Percentiles rank a stretch among this genome's conserved stretches.
Conservation (phyloP, 2,797 vertebrate genomes). For the Pelochelys cantorii region DNA sequence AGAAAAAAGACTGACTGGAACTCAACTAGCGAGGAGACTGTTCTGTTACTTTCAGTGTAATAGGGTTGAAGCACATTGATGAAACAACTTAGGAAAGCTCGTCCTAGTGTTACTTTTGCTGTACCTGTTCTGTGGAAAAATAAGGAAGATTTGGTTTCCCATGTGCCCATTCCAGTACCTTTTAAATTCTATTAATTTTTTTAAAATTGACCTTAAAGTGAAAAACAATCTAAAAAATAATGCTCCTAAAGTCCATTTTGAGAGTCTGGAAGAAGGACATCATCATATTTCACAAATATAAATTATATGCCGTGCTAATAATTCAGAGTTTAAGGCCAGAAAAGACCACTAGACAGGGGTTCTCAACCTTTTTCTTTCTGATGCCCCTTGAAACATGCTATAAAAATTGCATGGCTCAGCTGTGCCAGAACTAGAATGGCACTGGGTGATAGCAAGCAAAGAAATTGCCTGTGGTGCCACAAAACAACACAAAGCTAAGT, state of each 20-base stretch:
- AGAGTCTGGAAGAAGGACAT: not conserved
- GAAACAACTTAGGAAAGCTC: no score
- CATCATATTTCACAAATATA: not conserved
- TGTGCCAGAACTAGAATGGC: no score
- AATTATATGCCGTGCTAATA: not conserved
- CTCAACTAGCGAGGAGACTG: not conserved
- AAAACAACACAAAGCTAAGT: no score
- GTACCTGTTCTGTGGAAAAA: not conserved
- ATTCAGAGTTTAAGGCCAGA: not conserved
- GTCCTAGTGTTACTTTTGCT: not conserved
- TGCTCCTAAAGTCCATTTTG: not conserved
- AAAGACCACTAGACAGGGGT: not conserved
- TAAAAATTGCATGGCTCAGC: no score
- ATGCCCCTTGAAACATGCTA: no score
- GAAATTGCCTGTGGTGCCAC: no score
- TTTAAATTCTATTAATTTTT: no score
- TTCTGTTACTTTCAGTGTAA: not conserved
- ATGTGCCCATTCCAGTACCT: not conserved
- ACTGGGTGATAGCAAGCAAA: no score
- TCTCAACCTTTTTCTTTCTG: no score
- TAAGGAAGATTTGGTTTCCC: not conserved
- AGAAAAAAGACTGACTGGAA: not conserved
- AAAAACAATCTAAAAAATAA: not conserved
- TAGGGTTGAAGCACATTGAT: not conserved
- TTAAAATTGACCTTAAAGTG: no score